These are phyloP conservation scores for Trypoxylus dichotomus DNA, from an alignment of 1,140 invertebrate genomes.

Conservation along the genomic window DNA sequence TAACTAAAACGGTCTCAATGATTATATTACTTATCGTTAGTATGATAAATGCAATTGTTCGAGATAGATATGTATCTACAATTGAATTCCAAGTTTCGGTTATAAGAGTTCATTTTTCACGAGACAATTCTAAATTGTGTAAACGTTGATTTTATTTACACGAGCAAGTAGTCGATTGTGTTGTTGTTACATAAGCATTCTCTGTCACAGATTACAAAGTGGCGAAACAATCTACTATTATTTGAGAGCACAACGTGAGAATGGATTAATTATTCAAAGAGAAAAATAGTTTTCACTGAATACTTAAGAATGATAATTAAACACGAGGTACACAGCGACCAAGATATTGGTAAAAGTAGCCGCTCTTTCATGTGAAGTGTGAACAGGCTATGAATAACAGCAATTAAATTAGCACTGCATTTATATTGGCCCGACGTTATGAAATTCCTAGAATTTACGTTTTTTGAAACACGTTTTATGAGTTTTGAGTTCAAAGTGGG, in stretches of 20 bases:
- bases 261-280: not conserved
- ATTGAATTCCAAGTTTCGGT: not conserved
- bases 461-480: too few relatives aligned
- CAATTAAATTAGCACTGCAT: too few relatives aligned
- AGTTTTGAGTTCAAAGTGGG: too few relatives aligned
- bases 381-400: too few relatives aligned
- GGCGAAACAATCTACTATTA: not conserved
- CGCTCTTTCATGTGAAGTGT: too few relatives aligned
- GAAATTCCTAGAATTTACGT: too few relatives aligned
- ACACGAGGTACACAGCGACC: not conserved
- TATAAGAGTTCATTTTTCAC: not conserved
- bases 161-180: not conserved
- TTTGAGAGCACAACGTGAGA: not conserved
- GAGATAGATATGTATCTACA: not conserved
- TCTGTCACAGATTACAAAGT: slow-evolving; percentile 1
- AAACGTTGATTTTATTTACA: not conserved
- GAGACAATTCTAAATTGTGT: not conserved
- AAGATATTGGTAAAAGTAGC: too few relatives aligned
- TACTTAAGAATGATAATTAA: not conserved
- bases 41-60: not conserved
- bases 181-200: not conserved
- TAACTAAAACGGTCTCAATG: not conserved
- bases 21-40: not conserved
- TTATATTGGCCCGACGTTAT: too few relatives aligned
- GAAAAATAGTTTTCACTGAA: slow-evolving; percentile 12